Evolutionary conservation across 2,797 vertebrate species (phyloP).

Genomic region (Octomys mimax): DNA sequence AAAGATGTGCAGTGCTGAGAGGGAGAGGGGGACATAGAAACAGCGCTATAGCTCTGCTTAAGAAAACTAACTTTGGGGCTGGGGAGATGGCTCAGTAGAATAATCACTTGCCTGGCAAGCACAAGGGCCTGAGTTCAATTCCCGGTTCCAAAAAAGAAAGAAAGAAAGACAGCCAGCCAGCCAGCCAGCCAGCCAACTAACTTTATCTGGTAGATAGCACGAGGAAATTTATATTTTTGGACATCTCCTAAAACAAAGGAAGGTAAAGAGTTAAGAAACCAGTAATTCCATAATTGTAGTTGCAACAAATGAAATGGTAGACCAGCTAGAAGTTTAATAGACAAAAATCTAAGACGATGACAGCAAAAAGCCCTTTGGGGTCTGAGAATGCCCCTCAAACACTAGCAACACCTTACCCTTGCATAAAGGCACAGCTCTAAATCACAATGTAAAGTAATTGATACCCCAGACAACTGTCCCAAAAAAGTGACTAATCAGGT

Average conservation of each 20-base stretch:
- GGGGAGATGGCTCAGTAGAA: too few species aligned
- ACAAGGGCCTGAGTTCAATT: too few species aligned
- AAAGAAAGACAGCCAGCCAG: too few species aligned
- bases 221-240: not conserved
- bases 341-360: not conserved
- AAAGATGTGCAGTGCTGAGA: not conserved
- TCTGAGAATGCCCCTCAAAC: not conserved
- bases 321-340: not conserved
- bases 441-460: not conserved
- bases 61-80: too few species aligned
- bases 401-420: not conserved
- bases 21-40: not conserved
- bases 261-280: not conserved
- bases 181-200: too few species aligned
- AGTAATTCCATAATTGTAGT: not conserved
- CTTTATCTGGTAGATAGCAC: not conserved
- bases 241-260: not conserved
- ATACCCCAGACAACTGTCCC: not conserved
- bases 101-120: too few species aligned
- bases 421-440: not conserved
- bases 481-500: not conserved
- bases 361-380: not conserved
- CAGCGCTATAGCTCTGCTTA: not conserved
- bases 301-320: not conserved
- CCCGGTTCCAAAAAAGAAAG: too few species aligned